phyloP scores from a whole-genome alignment of 2,888 invertebrate genomes.

The Drosophila barbarae region DNA sequence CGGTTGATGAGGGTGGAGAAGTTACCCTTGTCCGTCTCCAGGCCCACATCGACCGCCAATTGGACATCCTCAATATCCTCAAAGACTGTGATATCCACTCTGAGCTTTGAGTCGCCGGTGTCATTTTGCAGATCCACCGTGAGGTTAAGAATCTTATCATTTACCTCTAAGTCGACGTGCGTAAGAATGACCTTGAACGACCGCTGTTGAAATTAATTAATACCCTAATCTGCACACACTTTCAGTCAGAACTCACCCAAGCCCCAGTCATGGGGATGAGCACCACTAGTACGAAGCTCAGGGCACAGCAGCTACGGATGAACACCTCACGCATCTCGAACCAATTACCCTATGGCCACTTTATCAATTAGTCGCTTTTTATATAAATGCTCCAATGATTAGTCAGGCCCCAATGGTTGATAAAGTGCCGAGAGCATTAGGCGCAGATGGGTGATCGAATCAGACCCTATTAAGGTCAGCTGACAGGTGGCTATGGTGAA shows the following conservation, averaged over 20 bases:
- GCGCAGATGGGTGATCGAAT: slow-evolving; percentile 2
- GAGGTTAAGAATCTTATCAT: slow-evolving; percentile 61
- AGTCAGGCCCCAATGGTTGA: slow-evolving; percentile 54
- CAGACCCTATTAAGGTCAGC: not conserved
- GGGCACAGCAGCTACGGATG: slow-evolving; percentile 26
- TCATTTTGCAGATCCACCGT: slow-evolving; percentile 66
- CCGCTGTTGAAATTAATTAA: slow-evolving; percentile 54
- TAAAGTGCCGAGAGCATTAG: slow-evolving; percentile 54
- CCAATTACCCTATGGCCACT: slow-evolving; percentile 48
- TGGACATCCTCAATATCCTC: slow-evolving; percentile 67
- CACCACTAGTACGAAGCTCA: slow-evolving; percentile 46
- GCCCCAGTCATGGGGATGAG: slow-evolving; percentile 46
- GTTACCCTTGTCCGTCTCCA: slow-evolving; percentile 66
- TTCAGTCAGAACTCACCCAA: slow-evolving; percentile 67
- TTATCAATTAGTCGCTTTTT: slow-evolving; percentile 54
- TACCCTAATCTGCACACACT: no score
- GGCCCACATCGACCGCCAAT: slow-evolving; percentile 48
- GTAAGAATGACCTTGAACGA: slow-evolving; percentile 73
- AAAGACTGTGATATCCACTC: slow-evolving; percentile 52
- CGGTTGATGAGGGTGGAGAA: slow-evolving; percentile 61
- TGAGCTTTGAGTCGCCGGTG: slow-evolving; percentile 57
- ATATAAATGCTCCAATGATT: slow-evolving; percentile 42
- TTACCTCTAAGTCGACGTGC: slow-evolving; percentile 58
- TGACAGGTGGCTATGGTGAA: slow-evolving; percentile 32
- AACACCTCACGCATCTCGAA: slow-evolving; percentile 51